Percentiles rank a stretch among this genome's conserved stretches.
Evolutionary conservation across 1,140 invertebrate genomes (phyloP).

Genomic region (Drosophila ercepeae): DNA sequence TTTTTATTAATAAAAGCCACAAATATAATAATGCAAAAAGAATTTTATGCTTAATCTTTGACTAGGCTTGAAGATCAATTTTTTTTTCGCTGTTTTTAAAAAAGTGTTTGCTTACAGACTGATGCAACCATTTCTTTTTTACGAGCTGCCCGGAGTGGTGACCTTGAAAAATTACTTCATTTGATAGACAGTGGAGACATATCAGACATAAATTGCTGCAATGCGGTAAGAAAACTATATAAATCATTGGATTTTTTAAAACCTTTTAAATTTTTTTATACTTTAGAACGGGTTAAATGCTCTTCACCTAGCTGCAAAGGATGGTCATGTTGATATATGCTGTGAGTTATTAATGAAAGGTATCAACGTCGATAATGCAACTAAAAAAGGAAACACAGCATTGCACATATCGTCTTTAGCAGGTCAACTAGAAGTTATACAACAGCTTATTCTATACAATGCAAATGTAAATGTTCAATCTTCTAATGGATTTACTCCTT

Average conservation of each 20-base stretch:
- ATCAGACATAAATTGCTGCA: constrained; percentile 98
- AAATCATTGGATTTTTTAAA: neutral
- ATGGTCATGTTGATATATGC: constrained; percentile 98
- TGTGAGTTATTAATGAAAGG: constrained; percentile 95
- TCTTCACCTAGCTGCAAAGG: constrained; percentile 98
- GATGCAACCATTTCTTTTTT: constrained; percentile 94
- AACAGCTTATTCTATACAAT: constrained; percentile 93
- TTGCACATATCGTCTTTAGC: constrained; percentile 99
- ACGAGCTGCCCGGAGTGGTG: constrained; percentile 97
- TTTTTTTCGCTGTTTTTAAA: too few species aligned
- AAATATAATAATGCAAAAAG: too few species aligned
- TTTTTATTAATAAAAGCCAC: too few species aligned
- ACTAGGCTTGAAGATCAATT: too few species aligned
- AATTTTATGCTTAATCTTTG: too few species aligned
- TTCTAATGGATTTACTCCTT: constrained; percentile 98
- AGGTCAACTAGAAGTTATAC: constrained; percentile 97
- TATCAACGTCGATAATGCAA: constrained; percentile 97
- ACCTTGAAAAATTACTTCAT: constrained; percentile 97
- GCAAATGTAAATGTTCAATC: constrained; percentile 98
- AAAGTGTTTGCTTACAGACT: too few species aligned
- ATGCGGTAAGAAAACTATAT: constrained; percentile 90
- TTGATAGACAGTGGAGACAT: constrained; percentile 94
- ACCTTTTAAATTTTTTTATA: constrained; percentile 59
- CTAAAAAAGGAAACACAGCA: constrained; percentile 99
- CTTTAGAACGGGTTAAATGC: constrained; percentile 98